Percentiles rank a stretch among this genome's conserved stretches.
phyloP scores from a whole-genome alignment of 1,140 invertebrate genomes.

The Lordiphosa mommai region DNA sequence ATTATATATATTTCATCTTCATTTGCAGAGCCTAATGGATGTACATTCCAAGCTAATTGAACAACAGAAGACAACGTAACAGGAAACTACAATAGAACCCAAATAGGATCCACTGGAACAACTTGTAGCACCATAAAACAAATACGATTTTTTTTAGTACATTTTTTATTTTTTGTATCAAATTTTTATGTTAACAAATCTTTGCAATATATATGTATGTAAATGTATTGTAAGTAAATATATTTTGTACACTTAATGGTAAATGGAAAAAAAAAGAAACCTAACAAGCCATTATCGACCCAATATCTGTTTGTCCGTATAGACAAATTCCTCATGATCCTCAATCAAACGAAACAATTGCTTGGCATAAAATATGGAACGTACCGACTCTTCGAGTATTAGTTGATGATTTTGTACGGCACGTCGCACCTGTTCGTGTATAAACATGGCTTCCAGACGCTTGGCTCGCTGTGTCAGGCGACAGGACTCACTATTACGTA shows the following conservation, averaged over 20 bases:
- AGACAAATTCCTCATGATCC: constrained; percentile 54
- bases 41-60: constrained; percentile 71
- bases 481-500: constrained; percentile 40
- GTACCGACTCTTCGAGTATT: constrained; percentile 64
- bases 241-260: background rate
- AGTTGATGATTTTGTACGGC: constrained; percentile 42
- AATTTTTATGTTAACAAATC: background rate
- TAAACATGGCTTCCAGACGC: constrained; percentile 49
- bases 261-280: background rate
- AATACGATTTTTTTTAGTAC: too few species aligned
- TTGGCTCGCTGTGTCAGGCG: constrained; percentile 43
- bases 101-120: background rate
- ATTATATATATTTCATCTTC: background rate
- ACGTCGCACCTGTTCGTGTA: constrained; percentile 50
- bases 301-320: constrained; percentile 39
- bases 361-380: constrained; percentile 64
- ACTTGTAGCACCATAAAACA: too few species aligned
- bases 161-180: background rate
- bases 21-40: constrained; percentile 69
- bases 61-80: constrained; percentile 37
- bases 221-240: too few species aligned
- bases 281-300: constrained; percentile 5
- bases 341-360: constrained; percentile 50
- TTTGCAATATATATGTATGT: background rate
- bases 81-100: background rate